phyloP scores from a whole-genome alignment of 1,140 invertebrate genomes.

The Plectus sambesii region DNA sequence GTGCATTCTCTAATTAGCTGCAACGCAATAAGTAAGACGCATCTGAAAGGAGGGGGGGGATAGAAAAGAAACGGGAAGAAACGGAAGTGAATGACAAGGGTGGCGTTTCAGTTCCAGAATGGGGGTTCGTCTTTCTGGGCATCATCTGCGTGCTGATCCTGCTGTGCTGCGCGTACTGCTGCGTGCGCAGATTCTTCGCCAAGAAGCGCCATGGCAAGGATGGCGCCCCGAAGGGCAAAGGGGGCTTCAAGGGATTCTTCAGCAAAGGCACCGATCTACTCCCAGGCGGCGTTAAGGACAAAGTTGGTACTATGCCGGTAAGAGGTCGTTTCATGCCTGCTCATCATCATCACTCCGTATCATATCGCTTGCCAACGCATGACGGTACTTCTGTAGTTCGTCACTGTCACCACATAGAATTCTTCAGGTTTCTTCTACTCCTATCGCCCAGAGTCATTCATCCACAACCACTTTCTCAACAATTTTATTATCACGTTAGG shows the following conservation, averaged over 20 bases:
- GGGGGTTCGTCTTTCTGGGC: constrained; percentile 43
- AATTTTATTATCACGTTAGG: no score
- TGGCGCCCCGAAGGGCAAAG: constrained; percentile 37
- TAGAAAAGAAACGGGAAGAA: not conserved
- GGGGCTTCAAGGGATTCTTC: constrained; percentile 41
- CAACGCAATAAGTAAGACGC: constrained; percentile 1
- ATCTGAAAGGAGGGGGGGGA: not conserved
- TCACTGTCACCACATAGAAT: no score
- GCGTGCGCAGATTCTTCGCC: constrained; percentile 43
- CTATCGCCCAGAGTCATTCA: no score
- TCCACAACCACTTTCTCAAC: no score
- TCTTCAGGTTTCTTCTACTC: no score
- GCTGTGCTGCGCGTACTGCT: constrained; percentile 29
- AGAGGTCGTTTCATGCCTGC: no score
- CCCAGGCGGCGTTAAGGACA: no score
- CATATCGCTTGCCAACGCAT: no score
- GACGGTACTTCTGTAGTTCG: no score
- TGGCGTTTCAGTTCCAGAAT: constrained; percentile 42
- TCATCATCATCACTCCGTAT: no score
- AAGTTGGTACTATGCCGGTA: no score
- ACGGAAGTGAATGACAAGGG: constrained; percentile 7
- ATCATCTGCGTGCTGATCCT: constrained; percentile 35
- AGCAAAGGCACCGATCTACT: constrained; percentile 30
- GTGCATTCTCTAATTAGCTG: not conserved
- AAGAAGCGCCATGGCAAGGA: constrained; percentile 45